Evolutionary conservation across 2,888 invertebrate species (phyloP), one percentile per base, ranked within the genome.

Genomic region (Priocnemis perturbator): DNA sequence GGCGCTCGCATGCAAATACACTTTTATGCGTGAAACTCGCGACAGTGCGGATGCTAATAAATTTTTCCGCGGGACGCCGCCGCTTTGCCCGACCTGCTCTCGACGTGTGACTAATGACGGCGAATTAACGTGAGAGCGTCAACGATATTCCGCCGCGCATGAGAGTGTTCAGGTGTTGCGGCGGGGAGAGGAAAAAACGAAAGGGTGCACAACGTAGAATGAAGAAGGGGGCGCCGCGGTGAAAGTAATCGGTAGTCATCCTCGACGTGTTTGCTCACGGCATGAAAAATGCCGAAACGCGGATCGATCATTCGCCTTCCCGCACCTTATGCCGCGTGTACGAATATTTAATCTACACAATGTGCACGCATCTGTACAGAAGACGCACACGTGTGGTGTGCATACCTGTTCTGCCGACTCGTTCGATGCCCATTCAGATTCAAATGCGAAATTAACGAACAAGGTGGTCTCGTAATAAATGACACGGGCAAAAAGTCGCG

Each of bases 391-490:
- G 73, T 26, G 66, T 72, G 69, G 66, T 72, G 69, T 69, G 64
- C 67, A 69, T 83, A 81, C 82, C 83, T 83, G 81, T 81, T 76
- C 63, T 56, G 48, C 0, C 44, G 59, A 19, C 73, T 75, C 71
- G 66, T 75, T 78, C 77, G 67, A 62, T 66, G 64, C 68, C 76
- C 73, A 79, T 87, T 85, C 82, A 82, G 74, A 86, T 87, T 86
- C 80, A 85, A 85, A 87, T 86, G 79, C 78, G 81, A 83, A 83
- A 81, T 85, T 86, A 85, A 85, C 84, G 84, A 86, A 87, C 83
- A 83, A 85, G 84, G 85, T 85, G 84, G 84, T 84, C 82, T 81
- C 77, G 81, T 86, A 86, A 87, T 86, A 85, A 86, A 87, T 86
- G 86, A 86, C 83, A 81, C 77, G 71, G 74, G 82, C 83, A 84